phyloP scores from a whole-genome alignment of 2,888 invertebrate genomes.

The Baccha elongata region DNA sequence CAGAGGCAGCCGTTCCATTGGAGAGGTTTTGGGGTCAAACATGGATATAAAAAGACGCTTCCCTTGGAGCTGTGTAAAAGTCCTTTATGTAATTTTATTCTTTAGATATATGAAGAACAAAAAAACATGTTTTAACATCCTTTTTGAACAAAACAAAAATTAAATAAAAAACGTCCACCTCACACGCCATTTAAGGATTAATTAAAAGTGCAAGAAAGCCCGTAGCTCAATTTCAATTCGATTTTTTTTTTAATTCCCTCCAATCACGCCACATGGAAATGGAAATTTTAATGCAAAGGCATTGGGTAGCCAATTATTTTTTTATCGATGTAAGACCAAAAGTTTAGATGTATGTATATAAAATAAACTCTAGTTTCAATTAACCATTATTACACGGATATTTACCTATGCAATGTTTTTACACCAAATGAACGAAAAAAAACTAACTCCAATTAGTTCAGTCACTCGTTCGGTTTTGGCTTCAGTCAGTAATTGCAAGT shows the following conservation, averaged over 20 bases:
- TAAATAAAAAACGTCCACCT: neutral
- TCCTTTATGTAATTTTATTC: neutral
- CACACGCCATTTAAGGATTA: constrained; percentile 46
- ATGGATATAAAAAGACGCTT: neutral
- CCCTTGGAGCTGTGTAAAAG: neutral
- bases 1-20: constrained; percentile 8
- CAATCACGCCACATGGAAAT: constrained; percentile 27
- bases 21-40: constrained; percentile 7
- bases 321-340: constrained; percentile 23
- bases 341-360: no score
- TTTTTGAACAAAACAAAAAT: neutral
- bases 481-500: constrained; percentile 27
- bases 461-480: constrained; percentile 38
- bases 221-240: constrained; percentile 29
- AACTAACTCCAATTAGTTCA: constrained; percentile 51
- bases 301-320: constrained; percentile 28
- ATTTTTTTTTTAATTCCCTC: constrained; percentile 12
- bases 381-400: constrained; percentile 43
- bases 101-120: neutral
- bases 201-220: constrained; percentile 44
- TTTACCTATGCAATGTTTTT: constrained; percentile 31
- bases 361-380: constrained; percentile 59
- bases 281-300: constrained; percentile 26
- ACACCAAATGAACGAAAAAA: constrained; percentile 46
- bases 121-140: neutral